Percentiles rank a stretch among this genome's conserved stretches.
Evolutionary conservation across 1,140 invertebrate genomes (phyloP).

Genomic region (Bombus difficillimus): DNA sequence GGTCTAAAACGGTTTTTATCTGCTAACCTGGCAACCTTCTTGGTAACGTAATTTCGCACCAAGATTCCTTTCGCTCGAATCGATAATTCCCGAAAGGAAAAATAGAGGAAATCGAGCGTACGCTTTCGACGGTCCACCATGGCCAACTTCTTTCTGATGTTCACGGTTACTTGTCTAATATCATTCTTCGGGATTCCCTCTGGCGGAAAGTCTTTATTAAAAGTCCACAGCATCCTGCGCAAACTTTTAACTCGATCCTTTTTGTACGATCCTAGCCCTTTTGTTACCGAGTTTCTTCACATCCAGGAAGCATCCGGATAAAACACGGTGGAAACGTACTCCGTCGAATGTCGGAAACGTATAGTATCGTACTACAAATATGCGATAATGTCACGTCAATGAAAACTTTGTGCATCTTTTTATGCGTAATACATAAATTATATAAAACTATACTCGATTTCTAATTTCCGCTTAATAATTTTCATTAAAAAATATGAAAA

Average conservation of each 20-base stretch:
- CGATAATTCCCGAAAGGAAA: constrained; percentile 60
- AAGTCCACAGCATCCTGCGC: constrained; percentile 53
- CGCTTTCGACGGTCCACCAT: constrained; percentile 17
- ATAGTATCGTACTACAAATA: neutral
- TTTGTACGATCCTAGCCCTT: constrained; percentile 51
- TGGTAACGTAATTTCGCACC: constrained; percentile 50
- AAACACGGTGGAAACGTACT: neutral
- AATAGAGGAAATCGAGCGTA: constrained; percentile 51
- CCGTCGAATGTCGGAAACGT: constrained; percentile 5
- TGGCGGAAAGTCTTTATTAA: constrained; percentile 74
- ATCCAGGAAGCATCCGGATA: neutral
- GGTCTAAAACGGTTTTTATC: constrained; percentile 27
- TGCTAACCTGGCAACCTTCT: constrained; percentile 23
- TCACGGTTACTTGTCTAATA: constrained; percentile 60
- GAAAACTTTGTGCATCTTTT: neutral
- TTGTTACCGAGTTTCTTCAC: constrained; percentile 53
- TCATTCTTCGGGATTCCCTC: constrained; percentile 71
- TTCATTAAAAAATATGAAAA: too few species aligned
- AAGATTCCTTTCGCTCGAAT: constrained; percentile 15
- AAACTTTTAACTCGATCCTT: constrained; percentile 80
- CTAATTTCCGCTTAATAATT: too few species aligned
- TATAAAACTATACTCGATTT: too few species aligned
- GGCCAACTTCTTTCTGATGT: constrained; percentile 16
- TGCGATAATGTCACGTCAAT: neutral
- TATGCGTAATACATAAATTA: too few species aligned